Percentiles rank a stretch among this genome's conserved stretches.
Evolutionary conservation across 2,797 vertebrate genomes (phyloP).

Genomic region (Mormyrus hasselquistii): DNA sequence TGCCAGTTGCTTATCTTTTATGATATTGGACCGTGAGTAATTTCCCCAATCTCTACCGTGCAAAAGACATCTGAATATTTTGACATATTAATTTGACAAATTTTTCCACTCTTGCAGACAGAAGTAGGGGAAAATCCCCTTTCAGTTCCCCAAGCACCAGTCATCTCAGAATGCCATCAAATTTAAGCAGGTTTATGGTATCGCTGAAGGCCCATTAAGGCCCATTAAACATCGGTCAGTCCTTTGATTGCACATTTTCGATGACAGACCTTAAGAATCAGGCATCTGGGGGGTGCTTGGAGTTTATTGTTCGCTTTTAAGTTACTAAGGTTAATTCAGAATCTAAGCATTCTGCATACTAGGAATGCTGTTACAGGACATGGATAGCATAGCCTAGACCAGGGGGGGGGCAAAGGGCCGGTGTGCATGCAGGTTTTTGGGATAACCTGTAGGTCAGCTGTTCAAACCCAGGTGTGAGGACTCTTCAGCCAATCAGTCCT

Average conservation of each 20-base stretch:
- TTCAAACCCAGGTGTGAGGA: too few relatives aligned
- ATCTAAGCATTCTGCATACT: neutral
- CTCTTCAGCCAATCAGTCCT: too few relatives aligned
- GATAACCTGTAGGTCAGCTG: too few relatives aligned
- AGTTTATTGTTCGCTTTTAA: neutral
- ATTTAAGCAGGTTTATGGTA: conserved; percentile 23
- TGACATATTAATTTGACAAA: neutral
- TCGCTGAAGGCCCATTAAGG: conserved; percentile 4
- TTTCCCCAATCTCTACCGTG: neutral
- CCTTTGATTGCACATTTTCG: neutral
- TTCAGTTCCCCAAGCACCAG: neutral
- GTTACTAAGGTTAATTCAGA: neutral
- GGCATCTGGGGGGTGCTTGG: neutral
- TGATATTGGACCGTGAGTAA: neutral
- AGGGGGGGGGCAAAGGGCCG: too few relatives aligned
- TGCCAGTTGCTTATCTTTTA: conserved; percentile 18
- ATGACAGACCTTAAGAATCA: neutral
- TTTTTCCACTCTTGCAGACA: neutral
- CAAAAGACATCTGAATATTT: conserved; percentile 9
- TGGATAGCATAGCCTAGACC: neutral
- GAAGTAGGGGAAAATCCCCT: neutral
- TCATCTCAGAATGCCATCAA: conserved; percentile 3
- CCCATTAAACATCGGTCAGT: conserved; percentile 6
- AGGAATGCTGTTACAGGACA: neutral
- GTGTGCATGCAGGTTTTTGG: too few relatives aligned